A percentile compares a stretch with the other conserved stretches of the same genome.
These are phyloP conservation scores for Sparidentex hasta DNA, from an alignment of 2,797 vertebrate species.

Conservation along the genomic window DNA sequence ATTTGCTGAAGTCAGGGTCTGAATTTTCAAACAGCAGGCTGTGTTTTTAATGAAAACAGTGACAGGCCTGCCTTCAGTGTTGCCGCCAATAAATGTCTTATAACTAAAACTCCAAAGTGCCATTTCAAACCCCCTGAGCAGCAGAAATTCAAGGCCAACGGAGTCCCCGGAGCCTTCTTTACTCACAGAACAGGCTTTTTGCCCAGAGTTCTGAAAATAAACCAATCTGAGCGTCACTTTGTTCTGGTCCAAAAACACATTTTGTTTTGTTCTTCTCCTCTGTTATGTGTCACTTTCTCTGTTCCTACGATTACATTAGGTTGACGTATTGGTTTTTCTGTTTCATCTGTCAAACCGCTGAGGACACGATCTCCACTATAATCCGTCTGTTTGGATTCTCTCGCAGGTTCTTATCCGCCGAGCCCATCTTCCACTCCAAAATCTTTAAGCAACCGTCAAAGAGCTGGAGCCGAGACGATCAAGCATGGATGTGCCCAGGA, in stretches of 20 bases:
- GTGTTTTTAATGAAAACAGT: conserved; percentile 35
- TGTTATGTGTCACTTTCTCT: conserved; percentile 18
- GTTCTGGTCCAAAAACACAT: conserved; percentile 13
- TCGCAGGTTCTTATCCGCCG: conserved; percentile 49
- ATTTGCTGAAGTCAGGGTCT: conserved; percentile 15
- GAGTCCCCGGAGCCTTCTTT: conserved; percentile 33
- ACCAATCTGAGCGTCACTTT: conserved; percentile 15
- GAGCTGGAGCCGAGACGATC: conserved; percentile 79
- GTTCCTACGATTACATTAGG: neutral
- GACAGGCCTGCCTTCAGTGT: conserved; percentile 18
- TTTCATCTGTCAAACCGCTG: conserved; percentile 19
- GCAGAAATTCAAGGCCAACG: conserved; percentile 33
- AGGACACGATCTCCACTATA: conserved; percentile 27
- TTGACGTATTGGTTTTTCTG: conserved; percentile 12
- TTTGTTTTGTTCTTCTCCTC: conserved; percentile 10
- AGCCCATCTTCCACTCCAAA: conserved; percentile 54
- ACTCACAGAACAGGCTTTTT: conserved; percentile 22
- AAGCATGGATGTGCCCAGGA: conserved; percentile 83
- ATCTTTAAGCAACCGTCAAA: conserved; percentile 55
- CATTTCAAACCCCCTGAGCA: conserved; percentile 25
- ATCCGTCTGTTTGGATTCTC: conserved; percentile 60
- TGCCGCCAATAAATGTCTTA: conserved; percentile 33
- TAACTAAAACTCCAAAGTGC: conserved; percentile 32
- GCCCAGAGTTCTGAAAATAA: conserved; percentile 43
- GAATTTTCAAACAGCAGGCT: conserved; percentile 22